Conservation (phyloP, 2,797 vertebrate genomes). For the Sciurus vulgaris region DNA sequence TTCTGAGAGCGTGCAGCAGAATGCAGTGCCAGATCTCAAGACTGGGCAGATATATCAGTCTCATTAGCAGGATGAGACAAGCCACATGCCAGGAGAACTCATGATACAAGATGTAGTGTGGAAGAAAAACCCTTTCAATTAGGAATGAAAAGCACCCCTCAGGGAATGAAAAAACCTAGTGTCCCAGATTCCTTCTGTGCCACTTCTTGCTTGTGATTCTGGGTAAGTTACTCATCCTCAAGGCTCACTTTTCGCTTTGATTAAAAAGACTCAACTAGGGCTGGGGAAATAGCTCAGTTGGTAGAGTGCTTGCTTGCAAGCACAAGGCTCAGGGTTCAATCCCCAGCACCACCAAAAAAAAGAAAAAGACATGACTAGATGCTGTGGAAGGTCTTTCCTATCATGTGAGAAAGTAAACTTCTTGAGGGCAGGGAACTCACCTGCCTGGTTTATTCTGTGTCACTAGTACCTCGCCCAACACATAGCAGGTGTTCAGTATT, state of each 20-base stretch:
- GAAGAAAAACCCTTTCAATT: not conserved
- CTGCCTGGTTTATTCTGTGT: not conserved
- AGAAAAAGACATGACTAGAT: not conserved
- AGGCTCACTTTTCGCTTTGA: not conserved
- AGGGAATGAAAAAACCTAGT: not conserved
- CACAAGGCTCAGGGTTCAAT: too few relatives aligned
- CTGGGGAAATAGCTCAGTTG: too few relatives aligned
- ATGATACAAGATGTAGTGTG: not conserved
- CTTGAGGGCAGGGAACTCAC: not conserved
- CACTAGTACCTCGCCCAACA: not conserved
- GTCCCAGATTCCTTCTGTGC: not conserved
- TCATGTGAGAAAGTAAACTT: not conserved
- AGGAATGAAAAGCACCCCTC: not conserved
- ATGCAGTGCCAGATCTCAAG: rapidly evolving
- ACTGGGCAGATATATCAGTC: not conserved
- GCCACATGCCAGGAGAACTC: not conserved
- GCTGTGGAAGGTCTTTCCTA: not conserved
- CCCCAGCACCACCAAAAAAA: too few relatives aligned
- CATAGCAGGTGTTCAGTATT: not conserved
- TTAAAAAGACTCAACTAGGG: not conserved
- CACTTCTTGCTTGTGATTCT: not conserved
- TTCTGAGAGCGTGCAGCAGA: not conserved
- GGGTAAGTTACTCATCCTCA: not conserved
- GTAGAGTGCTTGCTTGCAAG: too few relatives aligned
- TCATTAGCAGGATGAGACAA: not conserved